A percentile compares a stretch with the other conserved stretches of the same genome.
These are phyloP conservation scores for Mirounga angustirostris DNA, from an alignment of 2,113 vertebrate species.

Conservation along the genomic window DNA sequence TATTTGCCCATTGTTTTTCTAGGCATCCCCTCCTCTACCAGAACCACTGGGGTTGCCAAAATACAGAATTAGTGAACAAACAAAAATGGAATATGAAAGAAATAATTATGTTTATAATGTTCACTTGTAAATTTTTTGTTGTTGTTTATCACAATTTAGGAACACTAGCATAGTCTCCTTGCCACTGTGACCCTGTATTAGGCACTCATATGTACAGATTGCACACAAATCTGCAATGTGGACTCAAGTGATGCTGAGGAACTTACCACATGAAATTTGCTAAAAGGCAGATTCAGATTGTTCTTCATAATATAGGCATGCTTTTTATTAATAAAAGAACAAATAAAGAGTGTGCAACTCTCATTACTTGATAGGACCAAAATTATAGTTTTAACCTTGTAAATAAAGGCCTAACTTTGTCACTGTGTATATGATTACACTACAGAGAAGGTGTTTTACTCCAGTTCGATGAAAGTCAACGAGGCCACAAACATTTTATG, in stretches of 20 bases:
- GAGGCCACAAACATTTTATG: not conserved
- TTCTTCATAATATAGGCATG: not conserved
- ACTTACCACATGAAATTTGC: not conserved
- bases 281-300: not conserved
- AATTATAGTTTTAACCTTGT: not conserved
- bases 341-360: not conserved
- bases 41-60: not conserved
- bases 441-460: not conserved
- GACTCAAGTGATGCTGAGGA: not conserved
- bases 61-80: not conserved
- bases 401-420: not conserved
- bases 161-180: not conserved
- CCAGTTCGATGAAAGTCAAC: not conserved
- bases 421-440: not conserved
- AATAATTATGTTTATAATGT: not conserved
- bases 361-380: not conserved
- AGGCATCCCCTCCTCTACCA: rapidly evolving
- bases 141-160: not conserved
- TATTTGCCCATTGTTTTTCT: not conserved
- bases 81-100: not conserved
- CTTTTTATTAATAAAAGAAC: not conserved
- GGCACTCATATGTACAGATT: not conserved
- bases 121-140: not conserved
- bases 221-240: not conserved
- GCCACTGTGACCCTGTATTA: not conserved